These are phyloP conservation scores for Clamator glandarius DNA, from an alignment of 2,797 vertebrate species.

Conservation along the genomic window DNA sequence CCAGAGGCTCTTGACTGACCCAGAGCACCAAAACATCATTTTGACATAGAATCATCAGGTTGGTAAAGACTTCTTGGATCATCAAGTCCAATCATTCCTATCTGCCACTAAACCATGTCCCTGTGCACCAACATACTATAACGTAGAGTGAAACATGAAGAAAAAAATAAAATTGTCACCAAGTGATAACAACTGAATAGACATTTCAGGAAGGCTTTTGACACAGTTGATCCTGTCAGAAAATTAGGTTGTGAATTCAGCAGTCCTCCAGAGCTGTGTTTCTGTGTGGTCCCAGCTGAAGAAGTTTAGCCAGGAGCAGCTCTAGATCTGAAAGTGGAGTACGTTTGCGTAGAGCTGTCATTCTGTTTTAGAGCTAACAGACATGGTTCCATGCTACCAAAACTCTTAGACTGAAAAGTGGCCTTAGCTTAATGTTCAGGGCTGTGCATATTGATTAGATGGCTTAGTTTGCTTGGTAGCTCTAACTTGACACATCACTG, in stretches of 20 bases:
- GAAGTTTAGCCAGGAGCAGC: background rate
- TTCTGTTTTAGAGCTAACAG: background rate
- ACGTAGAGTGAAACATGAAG: background rate
- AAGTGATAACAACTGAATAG: background rate
- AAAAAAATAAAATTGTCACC: background rate
- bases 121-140: background rate
- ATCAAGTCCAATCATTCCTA: too few species aligned
- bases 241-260: background rate
- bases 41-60: background rate
- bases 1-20: background rate
- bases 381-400: accelerated
- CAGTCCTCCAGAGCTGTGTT: background rate
- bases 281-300: background rate
- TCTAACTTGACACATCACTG: background rate
- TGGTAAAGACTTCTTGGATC: too few species aligned
- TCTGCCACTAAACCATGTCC: too few species aligned
- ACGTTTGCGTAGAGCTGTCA: background rate
- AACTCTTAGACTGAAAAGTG: background rate
- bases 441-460: background rate
- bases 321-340: too few species aligned
- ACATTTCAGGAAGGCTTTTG: background rate
- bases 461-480: background rate
- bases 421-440: background rate
- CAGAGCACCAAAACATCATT: accelerated
- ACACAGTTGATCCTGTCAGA: background rate